These are phyloP conservation scores for Rhabdomys dilectus DNA, from an alignment of 2,113 vertebrate genomes.

Conservation along the genomic window DNA sequence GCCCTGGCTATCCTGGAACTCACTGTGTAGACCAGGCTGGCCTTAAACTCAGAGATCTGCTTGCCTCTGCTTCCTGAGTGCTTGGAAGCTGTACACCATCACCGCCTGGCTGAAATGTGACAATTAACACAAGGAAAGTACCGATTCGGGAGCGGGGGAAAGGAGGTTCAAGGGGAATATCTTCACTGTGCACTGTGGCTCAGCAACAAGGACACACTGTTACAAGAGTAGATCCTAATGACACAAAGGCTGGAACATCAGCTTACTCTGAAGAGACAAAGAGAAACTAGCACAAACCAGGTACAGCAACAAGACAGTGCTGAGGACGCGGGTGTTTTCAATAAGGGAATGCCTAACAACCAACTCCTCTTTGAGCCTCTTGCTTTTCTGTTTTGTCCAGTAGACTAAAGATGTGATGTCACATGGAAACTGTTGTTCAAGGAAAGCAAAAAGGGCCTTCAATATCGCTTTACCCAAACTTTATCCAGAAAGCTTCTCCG, in stretches of 20 bases:
- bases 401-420: not conserved
- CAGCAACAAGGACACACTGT: not conserved
- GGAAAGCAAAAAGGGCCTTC: not conserved
- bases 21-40: not conserved
- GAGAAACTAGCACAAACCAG: not conserved
- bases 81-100: not conserved
- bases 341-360: not conserved
- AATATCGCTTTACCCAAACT: not conserved
- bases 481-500: constrained; percentile 45
- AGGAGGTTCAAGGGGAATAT: too few species aligned
- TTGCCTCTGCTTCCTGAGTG: not conserved
- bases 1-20: not conserved
- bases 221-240: not conserved
- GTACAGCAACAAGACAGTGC: too few species aligned
- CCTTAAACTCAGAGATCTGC: not conserved
- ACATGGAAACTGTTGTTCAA: not conserved
- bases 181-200: not conserved
- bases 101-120: not conserved
- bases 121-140: not conserved
- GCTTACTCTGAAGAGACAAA: constrained; percentile 18
- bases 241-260: constrained; percentile 17
- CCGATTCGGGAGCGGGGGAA: not conserved
- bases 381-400: not conserved
- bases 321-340: not conserved
- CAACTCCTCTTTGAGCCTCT: not conserved